Conservation (phyloP, 2,797 vertebrate species). For the Anniella stebbinsi region DNA sequence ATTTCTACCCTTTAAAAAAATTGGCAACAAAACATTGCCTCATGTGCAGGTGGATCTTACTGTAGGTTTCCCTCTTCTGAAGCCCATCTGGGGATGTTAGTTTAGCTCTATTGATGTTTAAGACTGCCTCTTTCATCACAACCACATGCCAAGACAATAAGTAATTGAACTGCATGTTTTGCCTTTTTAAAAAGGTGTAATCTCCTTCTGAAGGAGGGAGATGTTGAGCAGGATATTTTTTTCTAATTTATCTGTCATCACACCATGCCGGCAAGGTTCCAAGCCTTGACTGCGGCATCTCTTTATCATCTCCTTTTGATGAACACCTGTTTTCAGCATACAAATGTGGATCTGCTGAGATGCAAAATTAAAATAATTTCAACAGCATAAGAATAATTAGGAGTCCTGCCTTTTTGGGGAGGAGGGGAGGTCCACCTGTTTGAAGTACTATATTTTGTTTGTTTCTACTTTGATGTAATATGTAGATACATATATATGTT, state of each 20-base stretch:
- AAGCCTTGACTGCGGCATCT: slow-evolving; percentile 76
- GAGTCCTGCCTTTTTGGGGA: slow-evolving; percentile 76
- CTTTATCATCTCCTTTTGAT: slow-evolving; percentile 81
- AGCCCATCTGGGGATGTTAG: slow-evolving; percentile 83
- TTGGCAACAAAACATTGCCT: slow-evolving; percentile 69
- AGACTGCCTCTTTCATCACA: slow-evolving; percentile 81
- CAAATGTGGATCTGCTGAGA: slow-evolving; percentile 86
- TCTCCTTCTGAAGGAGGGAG: slow-evolving; percentile 83
- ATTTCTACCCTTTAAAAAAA: slow-evolving; percentile 56
- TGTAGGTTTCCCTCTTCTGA: slow-evolving; percentile 76
- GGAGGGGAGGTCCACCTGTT: slow-evolving; percentile 87
- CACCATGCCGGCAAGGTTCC: slow-evolving; percentile 79
- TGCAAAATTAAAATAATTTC: slow-evolving; percentile 86
- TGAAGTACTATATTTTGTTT: slow-evolving; percentile 81
- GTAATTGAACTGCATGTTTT: slow-evolving; percentile 84
- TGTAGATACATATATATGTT: slow-evolving; percentile 34
- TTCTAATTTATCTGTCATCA: slow-evolving; percentile 83
- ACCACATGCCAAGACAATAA: slow-evolving; percentile 84
- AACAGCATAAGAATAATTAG: slow-evolving; percentile 92
- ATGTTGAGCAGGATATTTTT: slow-evolving; percentile 82
- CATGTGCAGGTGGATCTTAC: slow-evolving; percentile 81
- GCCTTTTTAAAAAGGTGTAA: slow-evolving; percentile 87
- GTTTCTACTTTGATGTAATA: slow-evolving; percentile 47
- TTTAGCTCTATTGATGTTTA: slow-evolving; percentile 85
- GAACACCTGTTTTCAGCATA: slow-evolving; percentile 92